These are phyloP conservation scores for Trematomus bernacchii DNA, from an alignment of 2,797 vertebrate genomes.

Conservation along the genomic window DNA sequence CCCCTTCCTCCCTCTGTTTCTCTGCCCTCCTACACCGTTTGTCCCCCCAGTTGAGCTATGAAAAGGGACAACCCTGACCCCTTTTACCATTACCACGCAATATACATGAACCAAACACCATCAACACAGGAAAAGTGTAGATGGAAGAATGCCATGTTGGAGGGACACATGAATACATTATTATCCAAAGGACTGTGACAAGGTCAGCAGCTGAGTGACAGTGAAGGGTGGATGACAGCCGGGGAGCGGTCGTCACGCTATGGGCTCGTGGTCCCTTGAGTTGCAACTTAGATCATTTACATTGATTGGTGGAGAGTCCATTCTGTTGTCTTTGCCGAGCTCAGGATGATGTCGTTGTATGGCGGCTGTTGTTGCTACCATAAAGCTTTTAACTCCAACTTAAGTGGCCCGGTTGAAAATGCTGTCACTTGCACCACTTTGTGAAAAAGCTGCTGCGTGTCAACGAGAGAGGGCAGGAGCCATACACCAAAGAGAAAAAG, in stretches of 20 bases:
- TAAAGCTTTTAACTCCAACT: constrained; percentile 7
- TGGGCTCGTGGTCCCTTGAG: constrained; percentile 4
- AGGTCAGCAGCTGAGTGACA: constrained; percentile 41
- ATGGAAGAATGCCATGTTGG: constrained; percentile 37
- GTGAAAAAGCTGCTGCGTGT: constrained; percentile 20
- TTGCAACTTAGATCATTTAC: constrained; percentile 18
- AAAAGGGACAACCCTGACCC: constrained; percentile 1
- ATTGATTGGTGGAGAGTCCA: constrained; percentile 5
- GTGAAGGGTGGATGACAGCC: constrained; percentile 27
- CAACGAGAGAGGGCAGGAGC: constrained; percentile 29
- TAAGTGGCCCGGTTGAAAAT: background rate
- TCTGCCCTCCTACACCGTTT: constrained; percentile 10
- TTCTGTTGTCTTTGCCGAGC: background rate
- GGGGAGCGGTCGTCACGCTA: constrained; percentile 16
- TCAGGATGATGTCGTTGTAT: too few species aligned
- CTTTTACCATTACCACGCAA: constrained; percentile 45
- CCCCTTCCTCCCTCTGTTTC: background rate
- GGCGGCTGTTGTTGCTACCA: too few species aligned
- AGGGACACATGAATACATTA: constrained; percentile 67
- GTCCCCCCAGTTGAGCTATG: constrained; percentile 5
- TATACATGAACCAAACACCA: constrained; percentile 71
- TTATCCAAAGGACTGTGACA: constrained; percentile 35
- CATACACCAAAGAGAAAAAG: background rate
- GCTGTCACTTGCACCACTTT: background rate
- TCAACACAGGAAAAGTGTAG: constrained; percentile 32